Conservation (phyloP, 1,140 invertebrate species). For the Aphelinus certus region DNA sequence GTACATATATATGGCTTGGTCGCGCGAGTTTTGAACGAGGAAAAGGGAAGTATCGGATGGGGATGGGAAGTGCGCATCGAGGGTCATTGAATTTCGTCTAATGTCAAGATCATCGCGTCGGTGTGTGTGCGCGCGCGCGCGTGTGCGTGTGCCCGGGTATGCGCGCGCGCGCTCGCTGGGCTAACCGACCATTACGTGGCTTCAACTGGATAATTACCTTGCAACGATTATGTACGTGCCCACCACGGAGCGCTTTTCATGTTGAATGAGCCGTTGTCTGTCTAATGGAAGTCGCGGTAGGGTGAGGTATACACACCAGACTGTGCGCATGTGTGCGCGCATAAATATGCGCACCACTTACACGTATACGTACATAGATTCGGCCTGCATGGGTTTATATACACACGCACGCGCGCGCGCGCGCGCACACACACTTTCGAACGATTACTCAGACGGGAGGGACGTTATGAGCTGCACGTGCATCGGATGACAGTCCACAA, state of each 20-base stretch:
- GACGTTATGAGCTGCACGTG: background rate
- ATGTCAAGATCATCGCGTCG: conserved; percentile 52
- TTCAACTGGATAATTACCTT: conserved; percentile 53
- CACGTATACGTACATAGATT: no score
- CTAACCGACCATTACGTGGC: conserved; percentile 43
- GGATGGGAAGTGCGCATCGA: background rate
- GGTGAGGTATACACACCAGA: background rate
- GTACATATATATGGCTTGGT: no score
- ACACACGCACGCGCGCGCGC: no score
- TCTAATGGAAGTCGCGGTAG: conserved; percentile 30
- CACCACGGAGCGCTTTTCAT: conserved; percentile 42
- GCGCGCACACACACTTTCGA: conserved; percentile 3
- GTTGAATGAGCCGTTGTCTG: conserved; percentile 40
- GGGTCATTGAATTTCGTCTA: conserved; percentile 35
- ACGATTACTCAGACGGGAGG: background rate
- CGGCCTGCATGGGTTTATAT: no score
- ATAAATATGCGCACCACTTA: background rate
- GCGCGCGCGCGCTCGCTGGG: background rate
- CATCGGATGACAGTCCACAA: background rate
- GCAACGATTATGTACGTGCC: conserved; percentile 48
- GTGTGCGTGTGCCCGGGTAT: conserved; percentile 7
- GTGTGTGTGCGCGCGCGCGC: background rate
- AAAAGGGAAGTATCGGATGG: background rate
- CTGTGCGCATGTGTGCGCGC: background rate
- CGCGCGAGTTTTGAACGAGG: background rate